phyloP scores from a whole-genome alignment of 2,888 invertebrate genomes.

The Hedychridium roseum region DNA sequence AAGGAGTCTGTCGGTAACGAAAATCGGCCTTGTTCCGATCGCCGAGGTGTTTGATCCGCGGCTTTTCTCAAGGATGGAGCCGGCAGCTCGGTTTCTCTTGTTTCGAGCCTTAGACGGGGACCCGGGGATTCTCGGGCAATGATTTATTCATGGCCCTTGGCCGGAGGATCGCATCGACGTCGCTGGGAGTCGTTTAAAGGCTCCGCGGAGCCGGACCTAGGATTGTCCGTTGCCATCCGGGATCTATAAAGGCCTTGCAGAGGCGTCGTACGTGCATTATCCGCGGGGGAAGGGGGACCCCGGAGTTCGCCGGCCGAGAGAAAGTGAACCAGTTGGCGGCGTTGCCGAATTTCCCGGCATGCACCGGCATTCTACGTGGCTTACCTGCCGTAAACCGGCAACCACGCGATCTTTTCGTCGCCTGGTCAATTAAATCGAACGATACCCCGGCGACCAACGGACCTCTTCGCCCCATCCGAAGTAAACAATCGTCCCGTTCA shows the following conservation, averaged over 20 bases:
- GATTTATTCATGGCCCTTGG: too few relatives aligned
- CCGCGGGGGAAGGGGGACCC: conserved; percentile 29
- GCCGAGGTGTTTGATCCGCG: too few relatives aligned
- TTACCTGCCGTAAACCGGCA: conserved; percentile 39
- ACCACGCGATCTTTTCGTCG: conserved; percentile 16
- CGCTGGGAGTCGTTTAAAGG: neutral
- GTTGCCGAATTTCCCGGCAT: conserved; percentile 56
- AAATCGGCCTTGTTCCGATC: too few relatives aligned
- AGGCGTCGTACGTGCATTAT: conserved; percentile 12
- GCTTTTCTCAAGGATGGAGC: neutral
- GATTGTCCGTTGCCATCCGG: conserved; percentile 26
- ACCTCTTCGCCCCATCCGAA: too few relatives aligned
- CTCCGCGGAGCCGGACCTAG: conserved; percentile 24
- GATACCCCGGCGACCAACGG: too few relatives aligned
- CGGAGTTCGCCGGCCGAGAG: conserved; percentile 53
- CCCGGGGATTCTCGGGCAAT: too few relatives aligned
- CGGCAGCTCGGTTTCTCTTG: conserved; percentile 2
- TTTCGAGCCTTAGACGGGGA: too few relatives aligned
- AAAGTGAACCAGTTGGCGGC: conserved; percentile 60
- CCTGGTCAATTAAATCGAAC: too few relatives aligned
- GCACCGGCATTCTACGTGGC: conserved; percentile 21
- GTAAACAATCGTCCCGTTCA: too few relatives aligned
- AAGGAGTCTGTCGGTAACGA: too few relatives aligned
- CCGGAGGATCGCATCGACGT: too few relatives aligned
- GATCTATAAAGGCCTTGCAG: conserved; percentile 25